Evolutionary conservation across 1,140 invertebrate species (phyloP).

Genomic region (Lordiphosa clarofinis): DNA sequence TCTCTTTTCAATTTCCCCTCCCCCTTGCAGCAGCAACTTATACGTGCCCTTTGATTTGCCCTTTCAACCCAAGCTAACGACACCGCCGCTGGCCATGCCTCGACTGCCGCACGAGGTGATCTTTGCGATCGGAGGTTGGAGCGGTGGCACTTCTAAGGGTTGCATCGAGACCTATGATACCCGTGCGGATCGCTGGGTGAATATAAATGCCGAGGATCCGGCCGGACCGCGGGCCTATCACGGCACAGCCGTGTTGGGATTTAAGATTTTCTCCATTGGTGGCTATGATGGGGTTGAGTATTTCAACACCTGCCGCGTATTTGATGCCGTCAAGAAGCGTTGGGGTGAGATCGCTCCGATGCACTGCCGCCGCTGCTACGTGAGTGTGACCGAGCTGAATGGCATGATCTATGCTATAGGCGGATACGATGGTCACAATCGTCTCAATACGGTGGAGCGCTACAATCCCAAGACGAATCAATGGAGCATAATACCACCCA

Average conservation of each 20-base stretch:
- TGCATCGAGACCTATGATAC: conserved; percentile 90
- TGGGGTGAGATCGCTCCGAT: conserved; percentile 85
- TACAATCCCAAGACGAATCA: conserved; percentile 87
- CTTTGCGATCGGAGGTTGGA: conserved; percentile 91
- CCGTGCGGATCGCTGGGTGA: conserved; percentile 85
- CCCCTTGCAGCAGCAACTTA: conserved; percentile 32
- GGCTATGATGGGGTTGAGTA: conserved; percentile 88
- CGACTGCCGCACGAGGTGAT: conserved; percentile 86
- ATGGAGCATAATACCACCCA: conserved; percentile 90
- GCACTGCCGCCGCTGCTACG: conserved; percentile 83
- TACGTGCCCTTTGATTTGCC: conserved; percentile 32
- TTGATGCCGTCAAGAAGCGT: conserved; percentile 83
- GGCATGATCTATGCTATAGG: conserved; percentile 92
- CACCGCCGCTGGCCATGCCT: conserved; percentile 83
- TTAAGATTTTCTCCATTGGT: conserved; percentile 88
- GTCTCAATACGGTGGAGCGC: conserved; percentile 87
- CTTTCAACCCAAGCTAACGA: conserved; percentile 80
- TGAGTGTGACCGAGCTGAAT: conserved; percentile 84
- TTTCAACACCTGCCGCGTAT: conserved; percentile 86
- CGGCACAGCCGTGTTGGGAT: conserved; percentile 85
- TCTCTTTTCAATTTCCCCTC: neutral
- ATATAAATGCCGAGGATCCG: conserved; percentile 81
- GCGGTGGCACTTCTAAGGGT: conserved; percentile 87
- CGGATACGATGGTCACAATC: conserved; percentile 91
- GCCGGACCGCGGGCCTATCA: conserved; percentile 87